Evolutionary conservation across 2,797 vertebrate species (phyloP).

Genomic region (Leptodactylus fallax): DNA sequence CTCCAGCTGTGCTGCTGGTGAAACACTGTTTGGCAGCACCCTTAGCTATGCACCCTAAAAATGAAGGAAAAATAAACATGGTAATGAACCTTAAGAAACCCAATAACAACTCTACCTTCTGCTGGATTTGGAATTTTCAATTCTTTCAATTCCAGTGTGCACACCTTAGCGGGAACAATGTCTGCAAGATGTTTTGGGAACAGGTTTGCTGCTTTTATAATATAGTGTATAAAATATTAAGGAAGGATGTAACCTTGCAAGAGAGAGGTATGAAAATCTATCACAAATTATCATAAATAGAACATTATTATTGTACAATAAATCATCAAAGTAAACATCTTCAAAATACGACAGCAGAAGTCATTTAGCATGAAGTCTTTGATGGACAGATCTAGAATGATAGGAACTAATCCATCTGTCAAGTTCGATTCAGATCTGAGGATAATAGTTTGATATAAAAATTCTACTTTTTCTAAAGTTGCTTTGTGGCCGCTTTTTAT

Average conservation of each 20-base stretch:
- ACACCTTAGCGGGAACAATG: no score
- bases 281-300: neutral
- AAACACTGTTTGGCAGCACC: no score
- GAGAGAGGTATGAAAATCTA: neutral
- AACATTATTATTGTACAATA: neutral
- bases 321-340: constrained; percentile 18
- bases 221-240: neutral
- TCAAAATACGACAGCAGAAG: neutral
- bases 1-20: no score
- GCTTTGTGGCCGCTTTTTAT: neutral
- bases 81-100: no score
- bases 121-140: no score
- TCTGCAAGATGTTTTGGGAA: neutral
- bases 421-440: neutral
- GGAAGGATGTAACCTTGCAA: neutral
- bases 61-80: no score
- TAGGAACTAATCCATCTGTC: neutral
- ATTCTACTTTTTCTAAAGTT: neutral
- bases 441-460: neutral
- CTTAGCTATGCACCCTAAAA: no score
- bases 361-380: neutral
- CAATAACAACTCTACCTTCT: no score
- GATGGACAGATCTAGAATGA: neutral
- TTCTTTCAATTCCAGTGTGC: no score
- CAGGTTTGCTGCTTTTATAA: neutral